Evolutionary conservation across 2,113 vertebrate genomes (phyloP).

Genomic region (Scatophagus argus): DNA sequence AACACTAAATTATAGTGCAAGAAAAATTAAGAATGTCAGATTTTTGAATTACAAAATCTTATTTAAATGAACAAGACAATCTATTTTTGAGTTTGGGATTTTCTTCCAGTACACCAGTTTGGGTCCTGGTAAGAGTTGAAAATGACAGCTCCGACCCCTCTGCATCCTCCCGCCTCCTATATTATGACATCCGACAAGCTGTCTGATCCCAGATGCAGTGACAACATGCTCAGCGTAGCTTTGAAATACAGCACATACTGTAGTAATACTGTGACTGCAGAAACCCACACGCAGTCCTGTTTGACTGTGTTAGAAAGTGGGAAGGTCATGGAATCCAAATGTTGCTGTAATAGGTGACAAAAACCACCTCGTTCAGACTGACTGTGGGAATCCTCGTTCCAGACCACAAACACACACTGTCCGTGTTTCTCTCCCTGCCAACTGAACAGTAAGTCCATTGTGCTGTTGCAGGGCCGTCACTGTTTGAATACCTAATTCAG

Average conservation of each 20-base stretch:
- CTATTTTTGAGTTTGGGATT: too few relatives aligned
- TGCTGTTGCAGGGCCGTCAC: conserved; percentile 27
- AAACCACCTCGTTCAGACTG: conserved; percentile 2
- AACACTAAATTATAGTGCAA: too few relatives aligned
- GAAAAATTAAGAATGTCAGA: too few relatives aligned
- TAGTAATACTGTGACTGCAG: not conserved
- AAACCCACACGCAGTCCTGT: not conserved
- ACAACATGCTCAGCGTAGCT: conserved; percentile 47
- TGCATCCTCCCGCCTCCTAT: not conserved
- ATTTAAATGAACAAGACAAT: not conserved
- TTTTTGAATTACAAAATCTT: too few relatives aligned
- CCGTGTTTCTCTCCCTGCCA: not conserved
- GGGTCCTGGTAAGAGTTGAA: not conserved
- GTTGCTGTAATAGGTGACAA: conserved; percentile 46
- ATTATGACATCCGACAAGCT: not conserved
- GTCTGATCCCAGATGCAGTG: conserved; percentile 3
- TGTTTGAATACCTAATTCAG: conserved; percentile 60
- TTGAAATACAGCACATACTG: conserved; percentile 17
- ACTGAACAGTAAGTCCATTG: conserved; percentile 60
- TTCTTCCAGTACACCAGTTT: not conserved
- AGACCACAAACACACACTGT: conserved; percentile 20
- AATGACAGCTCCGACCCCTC: not conserved
- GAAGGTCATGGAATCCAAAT: conserved; percentile 19
- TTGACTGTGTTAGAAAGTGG: conserved; percentile 21
- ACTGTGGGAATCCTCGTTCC: conserved; percentile 48